A percentile compares a stretch with the other conserved stretches of the same genome.
Evolutionary conservation across 2,113 vertebrate genomes (phyloP).

Genomic region (Anolis sagrei): DNA sequence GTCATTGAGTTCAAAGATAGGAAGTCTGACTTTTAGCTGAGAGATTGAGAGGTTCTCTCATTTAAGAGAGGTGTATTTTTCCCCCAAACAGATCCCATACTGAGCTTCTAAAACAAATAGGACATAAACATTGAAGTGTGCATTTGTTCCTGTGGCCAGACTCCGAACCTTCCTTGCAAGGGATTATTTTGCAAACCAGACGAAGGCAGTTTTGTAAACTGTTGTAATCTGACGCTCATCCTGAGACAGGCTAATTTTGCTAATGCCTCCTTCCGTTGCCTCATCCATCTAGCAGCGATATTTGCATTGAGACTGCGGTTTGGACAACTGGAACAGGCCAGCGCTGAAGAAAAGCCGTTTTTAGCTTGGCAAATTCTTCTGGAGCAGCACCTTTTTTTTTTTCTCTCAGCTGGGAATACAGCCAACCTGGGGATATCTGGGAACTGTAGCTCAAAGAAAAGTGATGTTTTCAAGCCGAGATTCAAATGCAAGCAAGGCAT

Average conservation of each 20-base stretch:
- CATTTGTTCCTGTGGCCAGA: neutral
- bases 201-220: accelerated
- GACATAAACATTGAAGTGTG: neutral
- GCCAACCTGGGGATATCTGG: neutral
- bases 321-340: neutral
- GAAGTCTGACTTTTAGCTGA: neutral
- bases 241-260: slow-evolving; percentile 30
- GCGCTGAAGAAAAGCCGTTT: neutral
- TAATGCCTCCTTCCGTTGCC: neutral
- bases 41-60: neutral
- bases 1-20: neutral
- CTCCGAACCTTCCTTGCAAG: neutral
- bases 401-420: slow-evolving; percentile 9
- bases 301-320: neutral
- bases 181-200: neutral
- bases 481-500: neutral
- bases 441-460: no score
- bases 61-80: neutral
- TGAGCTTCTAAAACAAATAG: neutral
- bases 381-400: accelerated
- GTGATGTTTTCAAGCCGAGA: no score
- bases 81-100: no score
- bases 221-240: slow-evolving; percentile 13
- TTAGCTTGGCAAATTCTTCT: slow-evolving; percentile 23
- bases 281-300: neutral